Percentiles rank a stretch among this genome's conserved stretches.
Evolutionary conservation across 2,797 vertebrate genomes (phyloP).

Genomic region (Clarias laeviceps): DNA sequence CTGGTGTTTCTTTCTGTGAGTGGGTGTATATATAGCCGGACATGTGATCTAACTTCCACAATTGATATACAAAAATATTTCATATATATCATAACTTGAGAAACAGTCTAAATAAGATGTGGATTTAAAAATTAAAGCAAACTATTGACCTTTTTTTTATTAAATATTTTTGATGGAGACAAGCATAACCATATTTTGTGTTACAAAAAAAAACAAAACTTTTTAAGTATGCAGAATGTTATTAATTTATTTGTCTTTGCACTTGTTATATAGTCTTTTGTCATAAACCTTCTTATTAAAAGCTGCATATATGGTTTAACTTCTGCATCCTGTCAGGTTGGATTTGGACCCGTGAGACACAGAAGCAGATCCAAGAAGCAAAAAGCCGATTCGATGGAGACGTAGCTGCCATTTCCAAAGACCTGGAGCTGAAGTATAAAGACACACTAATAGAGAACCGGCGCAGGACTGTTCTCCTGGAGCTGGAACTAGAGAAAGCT

Average conservation of each 20-base stretch:
- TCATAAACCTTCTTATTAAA: not conserved
- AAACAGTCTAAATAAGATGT: not conserved
- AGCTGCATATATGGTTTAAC: not conserved
- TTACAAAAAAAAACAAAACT: not conserved
- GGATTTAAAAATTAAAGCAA: not conserved
- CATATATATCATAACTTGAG: not conserved
- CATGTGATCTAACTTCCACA: too few relatives aligned
- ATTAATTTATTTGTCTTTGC: not conserved
- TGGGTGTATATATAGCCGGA: too few relatives aligned
- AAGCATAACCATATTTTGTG: not conserved
- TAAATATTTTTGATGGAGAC: not conserved
- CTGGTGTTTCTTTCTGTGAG: too few relatives aligned
- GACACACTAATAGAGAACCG: constrained; percentile 83
- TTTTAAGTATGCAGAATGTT: not conserved
- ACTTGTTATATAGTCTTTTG: not conserved
- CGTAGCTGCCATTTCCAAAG: constrained; percentile 73
- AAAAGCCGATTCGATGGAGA: constrained; percentile 78
- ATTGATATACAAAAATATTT: too few relatives aligned
- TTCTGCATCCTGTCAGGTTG: constrained; percentile 77
- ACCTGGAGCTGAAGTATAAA: constrained; percentile 85
- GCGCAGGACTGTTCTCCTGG: constrained; percentile 79
- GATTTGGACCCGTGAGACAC: constrained; percentile 95
- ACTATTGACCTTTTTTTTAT: not conserved
- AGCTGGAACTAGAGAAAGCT: constrained; percentile 93
- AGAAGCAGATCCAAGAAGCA: constrained; percentile 85